Evolutionary conservation across 2,888 invertebrate species (phyloP), one percentile per base, ranked within the genome.

Genomic region (Onchidella celtica): DNA sequence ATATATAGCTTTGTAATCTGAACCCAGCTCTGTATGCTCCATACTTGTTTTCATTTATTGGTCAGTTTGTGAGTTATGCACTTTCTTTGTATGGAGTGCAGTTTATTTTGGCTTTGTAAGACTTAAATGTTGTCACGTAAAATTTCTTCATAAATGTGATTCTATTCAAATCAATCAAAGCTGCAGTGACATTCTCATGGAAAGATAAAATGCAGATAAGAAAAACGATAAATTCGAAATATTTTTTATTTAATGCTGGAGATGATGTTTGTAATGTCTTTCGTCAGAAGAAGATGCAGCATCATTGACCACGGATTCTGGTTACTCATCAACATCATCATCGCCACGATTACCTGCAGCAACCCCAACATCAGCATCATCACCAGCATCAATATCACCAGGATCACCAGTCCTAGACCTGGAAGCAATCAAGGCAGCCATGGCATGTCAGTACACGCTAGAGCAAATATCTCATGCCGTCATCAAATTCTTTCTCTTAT

Each of bases 361-460:
- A 55, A 47, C 29, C 9, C 29, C 72, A 57, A 57, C 34, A 9
- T 34, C 79, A 65, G 57, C 73, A 73, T 29, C 63, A 57, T 2
- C 34, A n/a, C 73, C 72, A 73, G 32, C 78, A 40, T 6, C 66
- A 27, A 36, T 38, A 24, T 24, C 65, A 68, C 76, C 76, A 34
- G 81, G 78, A 27, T 81, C 79, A 1, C 70, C 75, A 6, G 47
- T 34, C 34, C 68, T 85, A 68, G 82, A 83, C 75, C 47, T 83
- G 83, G 63, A 80, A 32, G 78, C 85, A n/a, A 66, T 85, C 75
- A 70, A 83, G 66, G 85, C 85, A 69, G 85, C 85, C 70, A 40
- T 83, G 74, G 83, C 82, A 83, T 82, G 85, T 85, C 72, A 82
- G 79, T 85, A 85, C 83, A 73, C 80, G 47, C 65, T 83, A 73